phyloP scores from a whole-genome alignment of 1,140 invertebrate species.

The Goniozus legneri region DNA sequence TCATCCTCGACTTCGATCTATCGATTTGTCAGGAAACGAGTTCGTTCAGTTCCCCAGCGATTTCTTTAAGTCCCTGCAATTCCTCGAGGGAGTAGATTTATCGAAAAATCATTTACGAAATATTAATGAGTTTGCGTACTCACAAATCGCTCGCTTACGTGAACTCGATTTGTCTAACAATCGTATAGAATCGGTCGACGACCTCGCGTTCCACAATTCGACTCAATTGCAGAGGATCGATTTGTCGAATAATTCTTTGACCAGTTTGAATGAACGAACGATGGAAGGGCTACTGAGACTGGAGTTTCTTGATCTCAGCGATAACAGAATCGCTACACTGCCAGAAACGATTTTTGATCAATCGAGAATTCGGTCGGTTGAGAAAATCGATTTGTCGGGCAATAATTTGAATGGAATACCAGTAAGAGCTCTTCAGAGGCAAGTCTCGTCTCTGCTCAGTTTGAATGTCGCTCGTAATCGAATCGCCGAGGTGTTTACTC shows the following conservation, averaged over 20 bases:
- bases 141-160: slow-evolving; percentile 69
- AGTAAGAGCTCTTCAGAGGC: slow-evolving; percentile 72
- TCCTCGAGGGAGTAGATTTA: slow-evolving; percentile 71
- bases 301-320: slow-evolving; percentile 69
- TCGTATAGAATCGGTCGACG: slow-evolving; percentile 73
- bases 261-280: slow-evolving; percentile 71
- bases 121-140: slow-evolving; percentile 80
- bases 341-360: slow-evolving; percentile 83
- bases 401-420: slow-evolving; percentile 80
- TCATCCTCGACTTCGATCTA: slow-evolving; percentile 67
- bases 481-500: slow-evolving; percentile 73
- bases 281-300: slow-evolving; percentile 79
- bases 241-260: slow-evolving; percentile 71
- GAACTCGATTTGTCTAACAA: slow-evolving; percentile 70
- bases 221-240: slow-evolving; percentile 79
- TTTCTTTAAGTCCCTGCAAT: slow-evolving; percentile 70
- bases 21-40: slow-evolving; percentile 70
- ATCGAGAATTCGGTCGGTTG: slow-evolving; percentile 71
- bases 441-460: slow-evolving; percentile 75
- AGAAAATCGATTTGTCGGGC: slow-evolving; percentile 73
- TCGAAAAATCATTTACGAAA: slow-evolving; percentile 71
- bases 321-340: slow-evolving; percentile 71
- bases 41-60: slow-evolving; percentile 81
- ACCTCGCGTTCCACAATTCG: slow-evolving; percentile 87
- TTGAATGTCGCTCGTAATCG: slow-evolving; percentile 78